phyloP scores from a whole-genome alignment of 1,140 invertebrate species.

The Drusus annulatus region DNA sequence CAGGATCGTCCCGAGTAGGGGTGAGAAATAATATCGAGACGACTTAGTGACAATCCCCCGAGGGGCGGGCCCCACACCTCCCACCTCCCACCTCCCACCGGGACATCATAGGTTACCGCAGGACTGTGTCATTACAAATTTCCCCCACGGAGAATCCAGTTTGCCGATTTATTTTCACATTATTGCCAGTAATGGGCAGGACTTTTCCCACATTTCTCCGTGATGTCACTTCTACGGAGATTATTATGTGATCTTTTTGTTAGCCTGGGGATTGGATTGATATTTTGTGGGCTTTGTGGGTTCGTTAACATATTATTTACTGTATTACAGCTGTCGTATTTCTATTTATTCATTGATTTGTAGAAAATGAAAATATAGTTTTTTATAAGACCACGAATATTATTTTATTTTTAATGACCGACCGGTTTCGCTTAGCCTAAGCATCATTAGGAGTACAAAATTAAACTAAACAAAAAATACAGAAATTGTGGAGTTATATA shows the following conservation, averaged over 20 bases:
- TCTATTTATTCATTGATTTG: too few species aligned
- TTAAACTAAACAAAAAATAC: too few species aligned
- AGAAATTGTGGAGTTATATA: too few species aligned
- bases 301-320: too few species aligned
- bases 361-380: too few species aligned
- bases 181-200: conserved; percentile 31
- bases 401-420: too few species aligned
- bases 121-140: conserved; percentile 28
- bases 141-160: conserved; percentile 30
- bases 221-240: background rate
- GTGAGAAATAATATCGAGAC: conserved; percentile 32
- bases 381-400: too few species aligned
- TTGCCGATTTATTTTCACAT: conserved; percentile 33
- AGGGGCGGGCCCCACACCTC: background rate
- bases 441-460: too few species aligned
- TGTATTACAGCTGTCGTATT: too few species aligned
- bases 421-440: too few species aligned
- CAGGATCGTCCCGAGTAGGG: conserved; percentile 15
- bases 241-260: background rate
- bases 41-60: conserved; percentile 41
- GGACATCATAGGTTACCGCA: background rate
- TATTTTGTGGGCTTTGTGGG: too few species aligned
- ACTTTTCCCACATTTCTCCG: conserved; percentile 16
- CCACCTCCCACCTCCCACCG: background rate
- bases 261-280: background rate